These are phyloP conservation scores for Crocuta crocuta DNA, from an alignment of 2,113 vertebrate genomes.

Conservation along the genomic window DNA sequence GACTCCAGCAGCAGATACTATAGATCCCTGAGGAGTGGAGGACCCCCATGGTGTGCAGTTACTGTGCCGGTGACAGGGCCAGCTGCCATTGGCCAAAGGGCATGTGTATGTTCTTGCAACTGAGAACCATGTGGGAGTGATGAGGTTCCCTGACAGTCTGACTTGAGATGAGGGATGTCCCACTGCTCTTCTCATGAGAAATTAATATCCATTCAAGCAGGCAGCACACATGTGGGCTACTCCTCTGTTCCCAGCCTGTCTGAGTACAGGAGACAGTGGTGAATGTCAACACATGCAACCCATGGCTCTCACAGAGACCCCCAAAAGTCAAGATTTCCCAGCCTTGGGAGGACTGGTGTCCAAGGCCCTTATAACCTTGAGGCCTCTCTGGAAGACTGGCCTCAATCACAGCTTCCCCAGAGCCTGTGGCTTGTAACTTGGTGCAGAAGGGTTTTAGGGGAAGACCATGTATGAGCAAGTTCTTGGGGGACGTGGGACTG, in stretches of 20 bases:
- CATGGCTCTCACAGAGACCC: not conserved
- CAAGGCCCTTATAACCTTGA: not conserved
- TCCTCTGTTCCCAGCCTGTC: not conserved
- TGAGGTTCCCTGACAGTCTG: not conserved
- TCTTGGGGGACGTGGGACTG: not conserved
- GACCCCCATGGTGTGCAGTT: not conserved
- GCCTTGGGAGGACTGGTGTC: not conserved
- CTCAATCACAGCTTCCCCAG: not conserved
- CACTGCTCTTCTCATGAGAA: not conserved
- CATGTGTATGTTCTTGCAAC: not conserved
- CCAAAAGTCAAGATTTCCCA: not conserved
- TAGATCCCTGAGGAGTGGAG: not conserved
- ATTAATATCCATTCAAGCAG: not conserved
- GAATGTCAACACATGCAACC: not conserved
- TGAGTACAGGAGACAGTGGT: not conserved
- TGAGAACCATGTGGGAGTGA: not conserved
- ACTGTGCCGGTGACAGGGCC: not conserved
- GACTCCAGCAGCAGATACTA: not conserved
- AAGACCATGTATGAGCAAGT: not conserved
- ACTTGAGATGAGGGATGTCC: not conserved
- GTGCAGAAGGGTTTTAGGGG: not conserved
- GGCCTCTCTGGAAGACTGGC: not conserved
- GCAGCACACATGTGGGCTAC: not conserved
- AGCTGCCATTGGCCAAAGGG: not conserved
- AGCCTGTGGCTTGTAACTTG: not conserved